A percentile compares a stretch with the other conserved stretches of the same genome.
These are phyloP conservation scores for Bos indicus DNA, from an alignment of 2,113 vertebrate genomes.

Conservation along the genomic window DNA sequence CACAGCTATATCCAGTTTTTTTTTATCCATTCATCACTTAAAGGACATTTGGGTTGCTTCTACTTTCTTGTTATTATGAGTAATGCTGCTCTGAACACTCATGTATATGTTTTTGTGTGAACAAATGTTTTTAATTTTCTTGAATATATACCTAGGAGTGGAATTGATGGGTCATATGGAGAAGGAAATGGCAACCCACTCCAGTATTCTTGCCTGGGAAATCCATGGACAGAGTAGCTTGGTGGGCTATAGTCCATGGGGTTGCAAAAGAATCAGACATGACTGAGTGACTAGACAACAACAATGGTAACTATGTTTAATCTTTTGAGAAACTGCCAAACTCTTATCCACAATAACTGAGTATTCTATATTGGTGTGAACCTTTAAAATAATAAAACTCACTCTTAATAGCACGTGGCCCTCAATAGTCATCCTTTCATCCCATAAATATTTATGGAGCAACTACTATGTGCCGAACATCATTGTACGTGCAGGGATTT, in stretches of 20 bases:
- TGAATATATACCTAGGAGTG: not conserved
- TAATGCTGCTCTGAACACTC: not conserved
- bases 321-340: not conserved
- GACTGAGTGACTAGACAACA: not conserved
- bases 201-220: not conserved
- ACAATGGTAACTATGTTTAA: not conserved
- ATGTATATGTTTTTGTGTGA: not conserved
- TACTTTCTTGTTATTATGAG: not conserved
- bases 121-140: not conserved
- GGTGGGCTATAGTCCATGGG: not conserved
- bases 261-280: not conserved
- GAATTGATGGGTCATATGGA: not conserved
- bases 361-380: not conserved
- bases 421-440: not conserved
- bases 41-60: not conserved
- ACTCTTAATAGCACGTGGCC: not conserved
- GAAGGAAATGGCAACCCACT: not conserved
- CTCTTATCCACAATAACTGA: not conserved
- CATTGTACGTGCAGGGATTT: not conserved
- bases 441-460: not conserved
- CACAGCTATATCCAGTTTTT: not conserved
- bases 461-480: not conserved
- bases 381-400: not conserved
- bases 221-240: not conserved
- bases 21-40: not conserved